Evolutionary conservation across 92 coral and sea anemone species (phyloP), one percentile per base, ranked within the genome.

Genomic region (Ricordea florida): DNA sequence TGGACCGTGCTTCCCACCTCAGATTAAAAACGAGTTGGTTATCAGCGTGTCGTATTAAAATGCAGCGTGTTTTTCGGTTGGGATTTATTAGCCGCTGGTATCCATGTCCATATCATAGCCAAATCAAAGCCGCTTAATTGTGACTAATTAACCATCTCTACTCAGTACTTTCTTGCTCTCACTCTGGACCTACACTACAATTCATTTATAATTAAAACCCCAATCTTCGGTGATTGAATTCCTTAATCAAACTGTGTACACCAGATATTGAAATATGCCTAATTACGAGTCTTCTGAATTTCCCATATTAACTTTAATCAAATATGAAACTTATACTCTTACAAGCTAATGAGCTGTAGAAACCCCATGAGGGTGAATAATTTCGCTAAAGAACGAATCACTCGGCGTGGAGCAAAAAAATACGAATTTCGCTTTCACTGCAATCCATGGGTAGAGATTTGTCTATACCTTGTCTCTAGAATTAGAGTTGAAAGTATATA

Each of bases 221-320:
- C 46, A 72, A 38, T 69, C 51, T 61, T 29, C 57, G 16, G 32
- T 58, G 48, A 79, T 79, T 79, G 74, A 69, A 79, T 35, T 31
- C 56, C 67, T 69, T 48, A 57, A 73, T 57, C 28, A 51, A 43
- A 37, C 49, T 52, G 62, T 64, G 41, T 85, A 50, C 57, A 10
- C 36, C 57, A 15, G 84, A 52, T 74, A 72, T 82, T 62, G 92
- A 82, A 74, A 73, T 75, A 35, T 26, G 80, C 66, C 84, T 75
- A 83, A 88, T 80, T 83, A 85, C 67, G 87, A 15, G 36, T 26
- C 17, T 55, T 45, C 72, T 86, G 57, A 42, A 71, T 68, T 72
- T 69, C 33, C 27, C 76, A 31, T 63, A 87, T 91, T 91, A 83
- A 50, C 79, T 28, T 64, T 83, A 87, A 91, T 91, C 66, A 91